Evolutionary conservation across 2,888 invertebrate species (phyloP).

Genomic region (Elysia crispata): DNA sequence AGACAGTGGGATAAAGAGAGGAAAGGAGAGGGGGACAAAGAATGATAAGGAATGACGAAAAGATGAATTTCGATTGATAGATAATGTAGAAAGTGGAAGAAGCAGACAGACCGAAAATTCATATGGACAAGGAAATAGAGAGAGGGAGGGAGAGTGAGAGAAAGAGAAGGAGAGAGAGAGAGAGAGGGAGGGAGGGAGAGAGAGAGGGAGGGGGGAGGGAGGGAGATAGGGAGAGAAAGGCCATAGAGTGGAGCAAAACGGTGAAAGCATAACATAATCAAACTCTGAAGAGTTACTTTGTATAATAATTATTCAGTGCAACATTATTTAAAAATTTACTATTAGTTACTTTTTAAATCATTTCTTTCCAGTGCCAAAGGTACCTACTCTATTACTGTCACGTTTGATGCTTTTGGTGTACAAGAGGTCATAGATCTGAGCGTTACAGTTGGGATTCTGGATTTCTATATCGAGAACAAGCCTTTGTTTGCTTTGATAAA

Average conservation of each 20-base stretch:
- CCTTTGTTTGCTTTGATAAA: not conserved
- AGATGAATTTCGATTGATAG: too few relatives aligned
- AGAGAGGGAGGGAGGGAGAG: too few relatives aligned
- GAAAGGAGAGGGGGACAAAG: too few relatives aligned
- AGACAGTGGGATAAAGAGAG: too few relatives aligned
- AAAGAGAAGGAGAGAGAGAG: not conserved
- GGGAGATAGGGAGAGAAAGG: too few relatives aligned
- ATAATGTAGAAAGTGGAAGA: too few relatives aligned
- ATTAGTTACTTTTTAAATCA: not conserved
- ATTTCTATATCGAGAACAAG: constrained; percentile 20
- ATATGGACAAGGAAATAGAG: not conserved
- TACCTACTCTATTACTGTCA: not conserved
- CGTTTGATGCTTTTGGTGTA: constrained; percentile 10
- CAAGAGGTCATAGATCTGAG: not conserved
- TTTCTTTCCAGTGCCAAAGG: constrained; percentile 22
- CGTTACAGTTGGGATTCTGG: constrained; percentile 20
- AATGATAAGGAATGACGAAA: too few relatives aligned
- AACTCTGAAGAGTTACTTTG: too few relatives aligned
- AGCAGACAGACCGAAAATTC: too few relatives aligned
- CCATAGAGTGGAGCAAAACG: too few relatives aligned
- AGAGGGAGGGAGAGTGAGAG: constrained; percentile 33
- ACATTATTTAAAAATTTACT: not conserved
- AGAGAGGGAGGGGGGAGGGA: too few relatives aligned
- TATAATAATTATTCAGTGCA: not conserved
- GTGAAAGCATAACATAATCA: too few relatives aligned